phyloP scores from a whole-genome alignment of 2,888 invertebrate species.

The Parnassius orleans region DNA sequence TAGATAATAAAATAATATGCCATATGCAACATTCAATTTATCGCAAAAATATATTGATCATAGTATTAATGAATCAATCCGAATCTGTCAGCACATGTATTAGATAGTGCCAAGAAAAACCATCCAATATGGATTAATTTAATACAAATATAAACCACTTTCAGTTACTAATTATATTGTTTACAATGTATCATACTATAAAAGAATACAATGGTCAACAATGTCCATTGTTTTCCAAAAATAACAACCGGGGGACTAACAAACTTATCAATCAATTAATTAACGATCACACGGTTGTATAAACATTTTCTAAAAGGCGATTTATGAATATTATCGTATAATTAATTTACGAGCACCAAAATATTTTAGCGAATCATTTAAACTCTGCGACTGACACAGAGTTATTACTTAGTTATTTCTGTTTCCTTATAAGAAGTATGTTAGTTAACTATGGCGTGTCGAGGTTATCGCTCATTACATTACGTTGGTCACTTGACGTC shows the following conservation, averaged over 20 bases:
- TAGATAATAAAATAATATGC: too few relatives aligned
- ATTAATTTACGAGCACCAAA: slow-evolving; percentile 10
- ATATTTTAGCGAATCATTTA: slow-evolving; percentile 25
- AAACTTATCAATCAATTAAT: slow-evolving; percentile 20
- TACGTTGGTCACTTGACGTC: slow-evolving; percentile 42
- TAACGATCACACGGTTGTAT: slow-evolving; percentile 5
- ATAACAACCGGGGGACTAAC: slow-evolving; percentile 15
- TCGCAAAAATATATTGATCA: too few relatives aligned
- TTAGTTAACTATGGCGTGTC: slow-evolving; percentile 37
- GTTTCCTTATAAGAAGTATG: slow-evolving; percentile 24
- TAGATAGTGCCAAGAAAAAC: not conserved
- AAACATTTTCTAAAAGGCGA: slow-evolving; percentile 12
- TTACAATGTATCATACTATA: slow-evolving; percentile 11
- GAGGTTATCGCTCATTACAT: slow-evolving; percentile 51
- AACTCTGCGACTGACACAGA: not conserved
- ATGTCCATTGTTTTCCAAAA: slow-evolving; percentile 41
- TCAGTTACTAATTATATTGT: slow-evolving; percentile 26
- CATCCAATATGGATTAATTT: not conserved
- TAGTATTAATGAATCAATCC: too few relatives aligned
- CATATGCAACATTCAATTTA: too few relatives aligned
- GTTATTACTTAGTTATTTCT: slow-evolving; percentile 16
- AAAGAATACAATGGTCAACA: slow-evolving; percentile 33
- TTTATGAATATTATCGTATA: slow-evolving; percentile 12
- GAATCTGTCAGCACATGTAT: too few relatives aligned
- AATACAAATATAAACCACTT: slow-evolving; percentile 14